Percentiles rank a stretch among this genome's conserved stretches.
These are phyloP conservation scores for Cancer borealis DNA, from an alignment of 2,888 invertebrate species.

Conservation along the genomic window DNA sequence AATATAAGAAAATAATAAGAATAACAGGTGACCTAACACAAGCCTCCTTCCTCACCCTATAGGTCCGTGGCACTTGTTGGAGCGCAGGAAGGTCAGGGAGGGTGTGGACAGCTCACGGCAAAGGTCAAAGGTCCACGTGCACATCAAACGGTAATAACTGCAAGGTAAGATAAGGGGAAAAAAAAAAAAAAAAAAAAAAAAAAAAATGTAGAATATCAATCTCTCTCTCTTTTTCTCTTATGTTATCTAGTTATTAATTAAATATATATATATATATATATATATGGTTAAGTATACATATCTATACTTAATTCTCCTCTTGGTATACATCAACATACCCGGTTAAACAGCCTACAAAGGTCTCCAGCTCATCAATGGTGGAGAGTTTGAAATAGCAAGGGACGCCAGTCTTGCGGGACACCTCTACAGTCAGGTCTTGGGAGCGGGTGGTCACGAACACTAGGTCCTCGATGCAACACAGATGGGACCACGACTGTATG, in stretches of 20 bases:
- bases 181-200: too few species aligned
- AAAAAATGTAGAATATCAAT: neutral
- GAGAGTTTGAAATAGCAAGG: conserved; percentile 86
- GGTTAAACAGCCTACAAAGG: conserved; percentile 78
- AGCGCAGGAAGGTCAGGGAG: conserved; percentile 86
- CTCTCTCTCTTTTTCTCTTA: conserved; percentile 12
- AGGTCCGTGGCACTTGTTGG: conserved; percentile 92
- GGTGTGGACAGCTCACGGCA: conserved; percentile 91
- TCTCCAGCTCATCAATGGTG: conserved; percentile 77
- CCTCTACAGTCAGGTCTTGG: conserved; percentile 78
- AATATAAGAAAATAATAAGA: neutral
- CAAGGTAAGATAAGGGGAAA: conserved; percentile 84
- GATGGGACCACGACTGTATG: conserved; percentile 77
- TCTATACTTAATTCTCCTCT: neutral
- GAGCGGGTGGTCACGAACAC: conserved; percentile 78
- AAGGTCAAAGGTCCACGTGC: conserved; percentile 94
- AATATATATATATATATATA: neutral
- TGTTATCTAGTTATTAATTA: neutral
- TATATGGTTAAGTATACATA: neutral
- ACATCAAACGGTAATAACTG: conserved; percentile 91
- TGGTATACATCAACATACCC: conserved; percentile 39
- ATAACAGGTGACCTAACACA: neutral
- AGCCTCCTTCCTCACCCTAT: conserved; percentile 80
- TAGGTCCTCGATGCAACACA: conserved; percentile 79
- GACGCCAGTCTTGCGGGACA: conserved; percentile 88